phyloP scores from a whole-genome alignment of 2,888 invertebrate species.

The Amiota mariae region DNA sequence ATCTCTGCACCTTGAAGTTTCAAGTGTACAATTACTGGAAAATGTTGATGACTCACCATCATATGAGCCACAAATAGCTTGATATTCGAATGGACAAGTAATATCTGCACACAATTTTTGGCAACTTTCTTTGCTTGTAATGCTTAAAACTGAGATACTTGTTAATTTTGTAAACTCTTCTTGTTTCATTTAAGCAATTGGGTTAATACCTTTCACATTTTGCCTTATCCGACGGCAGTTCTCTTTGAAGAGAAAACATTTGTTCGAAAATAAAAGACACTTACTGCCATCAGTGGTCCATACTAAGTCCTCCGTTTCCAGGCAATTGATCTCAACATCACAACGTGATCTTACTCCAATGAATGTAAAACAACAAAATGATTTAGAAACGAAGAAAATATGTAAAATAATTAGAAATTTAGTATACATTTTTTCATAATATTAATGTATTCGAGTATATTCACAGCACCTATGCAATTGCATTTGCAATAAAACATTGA shows the following conservation, averaged over 20 bases:
- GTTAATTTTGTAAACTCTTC: too few relatives aligned
- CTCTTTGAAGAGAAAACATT: slow-evolving; percentile 49
- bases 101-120: slow-evolving; percentile 39
- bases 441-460: neutral
- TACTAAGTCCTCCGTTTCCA: slow-evolving; percentile 52
- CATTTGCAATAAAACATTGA: too few relatives aligned
- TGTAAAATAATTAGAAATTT: neutral
- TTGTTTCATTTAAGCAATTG: neutral
- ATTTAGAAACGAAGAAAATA: slow-evolving; percentile 38
- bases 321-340: slow-evolving; percentile 34
- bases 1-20: neutral
- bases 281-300: slow-evolving; percentile 48
- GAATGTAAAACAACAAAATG: slow-evolving; percentile 39
- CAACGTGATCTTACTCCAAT: slow-evolving; percentile 16
- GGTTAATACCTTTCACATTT: neutral
- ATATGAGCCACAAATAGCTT: slow-evolving; percentile 44
- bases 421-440: slow-evolving; percentile 45
- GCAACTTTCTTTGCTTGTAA: slow-evolving; percentile 47
- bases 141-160: slow-evolving; percentile 40
- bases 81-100: slow-evolving; percentile 35
- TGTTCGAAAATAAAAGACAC: slow-evolving; percentile 53
- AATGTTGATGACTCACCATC: slow-evolving; percentile 32
- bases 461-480: too few relatives aligned
- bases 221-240: slow-evolving; percentile 44
- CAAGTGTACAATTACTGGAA: slow-evolving; percentile 7